A percentile compares a stretch with the other conserved stretches of the same genome.
Conservation (phyloP, 2,113 vertebrate genomes). For the Rattus norvegicus region GRCr8 NC_086020.1:196080501-196081000, state of each 20-base stretch:
- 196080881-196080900: neutral
- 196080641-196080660: constrained; percentile 25
- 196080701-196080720: neutral
- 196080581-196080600: neutral
- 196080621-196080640: neutral
- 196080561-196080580: neutral
- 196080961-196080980: neutral
- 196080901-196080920: neutral
- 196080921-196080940: neutral
- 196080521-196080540: neutral
- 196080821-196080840: neutral
- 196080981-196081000: neutral
- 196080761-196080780: neutral
- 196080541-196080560: neutral
- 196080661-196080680: constrained; percentile 67
- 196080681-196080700: neutral
- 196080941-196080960: neutral
- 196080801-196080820: neutral
- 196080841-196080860: neutral
- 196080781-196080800: neutral
- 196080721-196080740: neutral
- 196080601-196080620: neutral
- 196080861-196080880: neutral
- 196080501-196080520: neutral
- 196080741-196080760: neutral